phyloP scores from a whole-genome alignment of 2,113 vertebrate species.

The Cricetomys ansorgei region DNA sequence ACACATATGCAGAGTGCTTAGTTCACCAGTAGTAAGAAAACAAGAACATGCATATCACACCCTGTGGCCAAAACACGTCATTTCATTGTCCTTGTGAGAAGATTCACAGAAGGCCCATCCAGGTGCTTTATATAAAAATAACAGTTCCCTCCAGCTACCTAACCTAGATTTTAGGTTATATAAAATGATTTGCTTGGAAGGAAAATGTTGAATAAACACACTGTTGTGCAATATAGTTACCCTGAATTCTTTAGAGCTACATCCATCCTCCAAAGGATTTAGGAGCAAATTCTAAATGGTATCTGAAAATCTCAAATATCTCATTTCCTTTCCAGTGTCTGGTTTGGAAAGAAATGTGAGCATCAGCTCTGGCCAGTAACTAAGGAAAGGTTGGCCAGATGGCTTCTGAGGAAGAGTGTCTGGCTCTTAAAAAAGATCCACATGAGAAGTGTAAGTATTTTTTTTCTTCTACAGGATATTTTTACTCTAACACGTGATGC shows the following conservation, averaged over 20 bases:
- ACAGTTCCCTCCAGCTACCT: slow-evolving; percentile 76
- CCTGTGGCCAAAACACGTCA: slow-evolving; percentile 46
- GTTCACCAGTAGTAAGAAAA: slow-evolving; percentile 42
- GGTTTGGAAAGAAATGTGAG: slow-evolving; percentile 26
- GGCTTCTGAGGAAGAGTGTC: slow-evolving; percentile 38
- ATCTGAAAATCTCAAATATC: slow-evolving; percentile 21
- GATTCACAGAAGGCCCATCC: slow-evolving; percentile 77
- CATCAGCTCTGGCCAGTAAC: slow-evolving; percentile 19
- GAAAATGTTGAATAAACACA: slow-evolving; percentile 69
- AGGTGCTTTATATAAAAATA: slow-evolving; percentile 81
- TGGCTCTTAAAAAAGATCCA: slow-evolving; percentile 55
- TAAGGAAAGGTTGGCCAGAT: slow-evolving; percentile 30
- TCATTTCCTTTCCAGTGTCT: slow-evolving; percentile 31
- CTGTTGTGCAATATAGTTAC: slow-evolving; percentile 28
- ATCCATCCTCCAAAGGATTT: slow-evolving; percentile 30
- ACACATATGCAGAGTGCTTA: not conserved
- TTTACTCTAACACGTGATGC: slow-evolving; percentile 20
- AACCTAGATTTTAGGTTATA: slow-evolving; percentile 77
- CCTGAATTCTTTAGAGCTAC: slow-evolving; percentile 18
- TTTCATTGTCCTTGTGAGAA: slow-evolving; percentile 75
- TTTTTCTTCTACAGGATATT: slow-evolving; percentile 45
- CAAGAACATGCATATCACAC: not conserved
- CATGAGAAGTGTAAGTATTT: slow-evolving; percentile 9
- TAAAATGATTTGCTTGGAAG: slow-evolving; percentile 71
- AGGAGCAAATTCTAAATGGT: slow-evolving; percentile 45